Evolutionary conservation across 1,140 invertebrate genomes (phyloP), one percentile per base, ranked within the genome.

Genomic region (Drosophila murphyi): DNA sequence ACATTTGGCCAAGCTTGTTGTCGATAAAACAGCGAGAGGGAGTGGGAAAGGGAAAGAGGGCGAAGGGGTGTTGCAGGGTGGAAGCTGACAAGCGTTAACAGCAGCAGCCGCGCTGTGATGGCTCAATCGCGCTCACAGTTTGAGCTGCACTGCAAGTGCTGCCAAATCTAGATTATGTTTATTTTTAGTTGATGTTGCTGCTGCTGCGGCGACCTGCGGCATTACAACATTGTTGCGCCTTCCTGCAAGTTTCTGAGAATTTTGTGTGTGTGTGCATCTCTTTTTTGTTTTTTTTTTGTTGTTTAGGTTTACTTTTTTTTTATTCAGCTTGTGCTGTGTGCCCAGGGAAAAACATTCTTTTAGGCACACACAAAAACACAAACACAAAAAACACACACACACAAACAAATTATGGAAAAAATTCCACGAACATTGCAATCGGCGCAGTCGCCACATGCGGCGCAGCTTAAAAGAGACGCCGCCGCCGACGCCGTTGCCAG

Each of bases 371-470:
- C 61, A 59, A 41, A 59, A 10, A 56, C 8, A 7, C 37, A 72
- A 55, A 56, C 54, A 55, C 20, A 31, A 37, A 7, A 3, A 37
- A 43, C 52, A 54, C 50, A 51, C 29, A n/a, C 60, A 56, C 20
- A 12, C 35, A 71, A 60, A 43, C 69, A 76, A 80, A 85, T 82
- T 75, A 87, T 82, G 80, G 73, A 89, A 89, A 80, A 80, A 88
- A 89, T 88, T 88, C 83, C 85, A 88, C 80, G 83, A 88, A 87
- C 79, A 88, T 82, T 80, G 62, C 82, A 60, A 76, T 61, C 73
- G 39, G 47, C 67, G 79, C 65, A 76, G 55, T 50, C 57, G 67
- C 61, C 69, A 72, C 68, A 72, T 76, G 68, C 61, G 54, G 67
- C 55, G 60, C 68, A 75, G 67, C 67, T 71, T 75, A 39, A 76